Base-by-base conservation (phyloP, 2,888 invertebrate species). In the Schrankia costaestrigalis region DNA sequence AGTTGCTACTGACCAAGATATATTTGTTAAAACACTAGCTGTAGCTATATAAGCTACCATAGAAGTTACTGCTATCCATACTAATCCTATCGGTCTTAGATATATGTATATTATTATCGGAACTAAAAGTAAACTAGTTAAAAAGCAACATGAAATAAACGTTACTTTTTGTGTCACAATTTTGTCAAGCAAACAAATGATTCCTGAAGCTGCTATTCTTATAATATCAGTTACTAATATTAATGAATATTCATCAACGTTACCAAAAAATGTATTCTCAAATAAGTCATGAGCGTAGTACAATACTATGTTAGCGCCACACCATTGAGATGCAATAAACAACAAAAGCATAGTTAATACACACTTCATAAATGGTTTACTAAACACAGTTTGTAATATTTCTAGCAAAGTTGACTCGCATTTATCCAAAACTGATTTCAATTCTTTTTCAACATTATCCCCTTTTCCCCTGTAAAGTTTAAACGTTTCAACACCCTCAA, bases 211-310 rank as follows among this genome's bases (percentile, higher is more conserved):
- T 0, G 48, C n/a, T 2, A 68, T 38, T 41, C 73, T 56, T n/a
- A 75, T 51, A 8, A 41, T 38, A 43, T 78, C 78, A 3, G 63
- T 58, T 2, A 55, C 41, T 17, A 77, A 35, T 70, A 71, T 75
- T 8, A 76, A 35, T 27, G 54, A 37, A 17, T 62, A 73, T 0
- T 69, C 46, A 26, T 75, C 63, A 1, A 73, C 35, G n/a, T 57
- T 44, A 7, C 63, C 63, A 1, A 52, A 46, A 22, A 77, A 74
- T 2, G 73, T 71, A 9, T 36, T 56, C 11, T 57, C 39, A 14
- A 73, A 62, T 12, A 78, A 62, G 9, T 61, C 56, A 41, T 64
- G 46, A 1, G 76, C 65, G 17, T 78, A 78, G 46, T 71, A 77
- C 1, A 53, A 54, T 11, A 76, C 38, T 6, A 64, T 62, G 31